phyloP scores from a whole-genome alignment of 2,888 invertebrate genomes.

The Caenorhabditis japonica region DNA sequence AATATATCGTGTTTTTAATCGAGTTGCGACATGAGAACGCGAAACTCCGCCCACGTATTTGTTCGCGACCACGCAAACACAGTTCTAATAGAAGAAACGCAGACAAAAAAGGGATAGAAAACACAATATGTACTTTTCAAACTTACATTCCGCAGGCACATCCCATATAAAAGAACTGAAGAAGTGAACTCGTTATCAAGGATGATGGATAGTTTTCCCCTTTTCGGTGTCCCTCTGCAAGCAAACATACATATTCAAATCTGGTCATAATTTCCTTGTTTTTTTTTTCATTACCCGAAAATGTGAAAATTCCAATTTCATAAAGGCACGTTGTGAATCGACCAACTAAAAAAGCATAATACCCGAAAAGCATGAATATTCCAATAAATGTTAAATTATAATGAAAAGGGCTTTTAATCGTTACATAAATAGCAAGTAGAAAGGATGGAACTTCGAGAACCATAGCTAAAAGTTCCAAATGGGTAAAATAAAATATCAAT shows the following conservation, averaged over 20 bases:
- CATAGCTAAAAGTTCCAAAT: conserved; percentile 35
- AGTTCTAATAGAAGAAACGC: no score
- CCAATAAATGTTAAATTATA: conserved; percentile 39
- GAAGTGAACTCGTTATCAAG: conserved; percentile 14
- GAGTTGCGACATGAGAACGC: no score
- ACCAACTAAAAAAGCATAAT: conserved; percentile 26
- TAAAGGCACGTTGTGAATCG: conserved; percentile 33
- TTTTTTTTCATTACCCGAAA: no score
- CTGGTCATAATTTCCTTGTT: no score
- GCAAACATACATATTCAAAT: no score
- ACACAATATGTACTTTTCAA: no score
- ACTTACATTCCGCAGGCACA: conserved; percentile 49
- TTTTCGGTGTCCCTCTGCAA: not conserved
- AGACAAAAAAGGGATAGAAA: no score
- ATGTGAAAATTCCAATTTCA: conserved; percentile 29
- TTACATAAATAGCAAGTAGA: conserved; percentile 19
- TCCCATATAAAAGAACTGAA: conserved; percentile 48
- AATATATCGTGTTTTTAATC: no score
- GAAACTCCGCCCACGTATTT: no score
- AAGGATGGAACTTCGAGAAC: conserved; percentile 19
- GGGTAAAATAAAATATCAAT: conserved; percentile 19
- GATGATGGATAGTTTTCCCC: conserved; percentile 8
- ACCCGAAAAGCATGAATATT: conserved; percentile 29
- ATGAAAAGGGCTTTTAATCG: conserved; percentile 39
- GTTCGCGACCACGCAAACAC: no score